Evolutionary conservation across 1,140 invertebrate genomes (phyloP).

Genomic region (Aphaenogaster ashmeadi): DNA sequence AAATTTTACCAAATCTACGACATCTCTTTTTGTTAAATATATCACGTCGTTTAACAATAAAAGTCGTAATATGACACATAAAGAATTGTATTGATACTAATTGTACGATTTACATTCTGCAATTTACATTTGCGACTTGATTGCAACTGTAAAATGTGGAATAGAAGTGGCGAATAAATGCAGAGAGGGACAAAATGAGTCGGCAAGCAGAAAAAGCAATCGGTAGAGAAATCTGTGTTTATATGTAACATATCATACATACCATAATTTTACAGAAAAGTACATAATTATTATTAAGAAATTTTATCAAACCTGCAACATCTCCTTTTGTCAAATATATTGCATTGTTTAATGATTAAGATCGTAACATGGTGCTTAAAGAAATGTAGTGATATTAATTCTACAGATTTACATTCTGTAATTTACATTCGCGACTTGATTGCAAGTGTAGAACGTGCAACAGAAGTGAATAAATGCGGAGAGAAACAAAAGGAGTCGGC

Average conservation of each 20-base stretch:
- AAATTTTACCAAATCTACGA: neutral
- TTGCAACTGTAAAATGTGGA: conserved; percentile 4
- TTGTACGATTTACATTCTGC: neutral
- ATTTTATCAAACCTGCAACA: neutral
- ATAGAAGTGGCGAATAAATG: neutral
- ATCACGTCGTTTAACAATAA: neutral
- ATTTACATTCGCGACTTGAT: neutral
- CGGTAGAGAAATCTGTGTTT: too few relatives aligned
- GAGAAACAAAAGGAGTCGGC: neutral
- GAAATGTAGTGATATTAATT: conserved; percentile 4
- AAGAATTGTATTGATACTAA: conserved; percentile 21
- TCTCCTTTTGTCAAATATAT: neutral
- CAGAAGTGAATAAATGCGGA: conserved; percentile 3
- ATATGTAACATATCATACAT: neutral
- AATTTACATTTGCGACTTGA: neutral
- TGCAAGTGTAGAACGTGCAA: neutral
- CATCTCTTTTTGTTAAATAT: neutral
- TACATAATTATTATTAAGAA: neutral
- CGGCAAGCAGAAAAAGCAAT: neutral
- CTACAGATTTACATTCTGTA: neutral
- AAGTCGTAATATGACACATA: neutral
- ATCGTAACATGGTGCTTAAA: neutral
- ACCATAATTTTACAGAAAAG: neutral
- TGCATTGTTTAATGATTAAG: neutral
- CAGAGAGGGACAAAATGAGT: neutral